phyloP scores from a whole-genome alignment of 1,140 invertebrate genomes.

The Drosophila equinoxialis region DNA sequence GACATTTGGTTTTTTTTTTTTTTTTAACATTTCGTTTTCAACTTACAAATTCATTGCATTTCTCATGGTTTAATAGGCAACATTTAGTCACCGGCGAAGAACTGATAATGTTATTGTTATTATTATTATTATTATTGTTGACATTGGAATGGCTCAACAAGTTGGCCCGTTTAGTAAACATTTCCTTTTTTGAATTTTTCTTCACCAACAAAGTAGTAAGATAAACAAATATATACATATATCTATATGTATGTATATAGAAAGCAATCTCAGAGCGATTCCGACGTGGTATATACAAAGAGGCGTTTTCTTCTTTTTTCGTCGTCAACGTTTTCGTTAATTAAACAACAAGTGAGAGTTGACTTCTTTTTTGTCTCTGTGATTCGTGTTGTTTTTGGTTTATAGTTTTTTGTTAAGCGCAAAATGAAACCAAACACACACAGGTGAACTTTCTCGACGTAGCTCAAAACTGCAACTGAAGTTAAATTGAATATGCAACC shows the following conservation, averaged over 20 bases:
- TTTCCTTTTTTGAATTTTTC: slow-evolving; percentile 34
- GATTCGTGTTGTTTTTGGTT: neutral
- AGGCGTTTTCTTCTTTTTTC: slow-evolving; percentile 18
- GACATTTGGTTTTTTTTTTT: neutral
- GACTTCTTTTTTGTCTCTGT: slow-evolving; percentile 19
- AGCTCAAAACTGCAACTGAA: slow-evolving; percentile 76
- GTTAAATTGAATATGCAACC: slow-evolving; percentile 40
- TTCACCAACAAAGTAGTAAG: slow-evolving; percentile 7
- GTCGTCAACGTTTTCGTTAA: slow-evolving; percentile 49
- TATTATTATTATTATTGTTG: slow-evolving; percentile 44
- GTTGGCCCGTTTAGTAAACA: slow-evolving; percentile 79
- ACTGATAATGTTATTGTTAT: slow-evolving; percentile 31
- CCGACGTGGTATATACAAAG: slow-evolving; percentile 15
- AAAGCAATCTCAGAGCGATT: slow-evolving; percentile 42
- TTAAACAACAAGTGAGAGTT: slow-evolving; percentile 78
- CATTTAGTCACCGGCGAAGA: slow-evolving; percentile 23
- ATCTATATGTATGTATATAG: slow-evolving; percentile 37
- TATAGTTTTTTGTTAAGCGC: slow-evolving; percentile 20
- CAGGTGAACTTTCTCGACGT: slow-evolving; percentile 68
- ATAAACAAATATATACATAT: slow-evolving; percentile 38
- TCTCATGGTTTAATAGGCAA: slow-evolving; percentile 49
- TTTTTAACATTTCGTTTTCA: slow-evolving; percentile 21
- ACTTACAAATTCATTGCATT: slow-evolving; percentile 70
- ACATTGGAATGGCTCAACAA: slow-evolving; percentile 52
- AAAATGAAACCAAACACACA: slow-evolving; percentile 25